Conservation (phyloP, 2,113 vertebrate genomes). For the Odocoileus hemionus region DNA sequence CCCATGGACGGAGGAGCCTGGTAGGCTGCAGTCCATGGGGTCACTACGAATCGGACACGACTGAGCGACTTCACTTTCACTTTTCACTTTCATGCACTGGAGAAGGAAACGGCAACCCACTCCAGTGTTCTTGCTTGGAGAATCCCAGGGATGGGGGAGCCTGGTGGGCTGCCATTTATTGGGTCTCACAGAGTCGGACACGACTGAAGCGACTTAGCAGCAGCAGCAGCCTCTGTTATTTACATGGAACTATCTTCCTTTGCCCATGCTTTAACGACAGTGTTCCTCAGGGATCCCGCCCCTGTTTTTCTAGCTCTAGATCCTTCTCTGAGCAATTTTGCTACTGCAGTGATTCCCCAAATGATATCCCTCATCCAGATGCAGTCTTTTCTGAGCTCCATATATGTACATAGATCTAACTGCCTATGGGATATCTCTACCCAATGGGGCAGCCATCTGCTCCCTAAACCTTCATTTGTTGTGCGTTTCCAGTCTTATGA, state of each 20-base stretch:
- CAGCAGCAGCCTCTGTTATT: background rate
- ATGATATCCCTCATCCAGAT: background rate
- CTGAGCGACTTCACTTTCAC: background rate
- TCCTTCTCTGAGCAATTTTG: background rate
- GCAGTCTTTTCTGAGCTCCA: background rate
- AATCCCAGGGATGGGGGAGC: accelerated
- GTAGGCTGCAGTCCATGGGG: background rate
- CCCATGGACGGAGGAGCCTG: accelerated
- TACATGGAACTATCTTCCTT: background rate
- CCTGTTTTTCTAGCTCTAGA: background rate
- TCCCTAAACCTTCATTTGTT: background rate
- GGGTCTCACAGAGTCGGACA: background rate
- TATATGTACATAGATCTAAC: background rate
- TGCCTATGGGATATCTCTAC: background rate
- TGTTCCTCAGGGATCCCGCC: background rate
- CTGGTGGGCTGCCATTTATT: accelerated
- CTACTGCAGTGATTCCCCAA: background rate
- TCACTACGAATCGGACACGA: accelerated
- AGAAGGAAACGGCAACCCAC: background rate
- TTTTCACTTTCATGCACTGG: background rate
- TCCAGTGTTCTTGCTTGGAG: background rate
- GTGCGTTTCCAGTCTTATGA: background rate
- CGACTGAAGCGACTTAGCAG: background rate
- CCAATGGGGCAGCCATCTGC: background rate
- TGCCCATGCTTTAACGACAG: background rate